Conservation (phyloP, 2,888 invertebrate species). For the Lysandra coridon region DNA sequence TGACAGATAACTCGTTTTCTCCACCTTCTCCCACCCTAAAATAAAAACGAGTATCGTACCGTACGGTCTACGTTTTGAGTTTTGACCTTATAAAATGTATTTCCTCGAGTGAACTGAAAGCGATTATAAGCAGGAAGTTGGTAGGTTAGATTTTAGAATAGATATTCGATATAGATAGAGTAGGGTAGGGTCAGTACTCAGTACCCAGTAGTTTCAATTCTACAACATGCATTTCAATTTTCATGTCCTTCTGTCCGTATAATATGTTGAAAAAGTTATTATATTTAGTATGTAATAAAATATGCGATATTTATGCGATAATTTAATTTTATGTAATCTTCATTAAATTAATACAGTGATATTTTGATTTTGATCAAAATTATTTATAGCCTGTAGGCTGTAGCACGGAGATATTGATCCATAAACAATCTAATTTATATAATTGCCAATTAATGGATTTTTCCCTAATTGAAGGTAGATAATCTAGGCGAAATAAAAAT, state of each 20-base stretch:
- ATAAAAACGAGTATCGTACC: too few relatives aligned
- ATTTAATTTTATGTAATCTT: not conserved
- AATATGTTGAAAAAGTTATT: too few relatives aligned
- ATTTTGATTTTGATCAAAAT: not conserved
- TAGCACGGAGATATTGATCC: constrained; percentile 62
- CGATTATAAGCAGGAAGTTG: too few relatives aligned
- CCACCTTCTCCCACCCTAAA: not conserved
- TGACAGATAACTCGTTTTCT: not conserved
- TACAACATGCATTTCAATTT: too few relatives aligned
- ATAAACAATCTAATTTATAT: constrained; percentile 57
- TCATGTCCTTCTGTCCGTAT: too few relatives aligned
- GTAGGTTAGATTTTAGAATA: too few relatives aligned
- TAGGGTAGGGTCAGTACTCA: too few relatives aligned
- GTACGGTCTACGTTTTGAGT: too few relatives aligned
- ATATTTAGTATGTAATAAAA: not conserved
- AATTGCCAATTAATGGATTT: constrained; percentile 12
- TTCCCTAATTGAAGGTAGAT: not conserved
- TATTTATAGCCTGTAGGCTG: constrained; percentile 31
- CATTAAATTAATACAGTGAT: not conserved
- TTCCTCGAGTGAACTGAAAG: too few relatives aligned
- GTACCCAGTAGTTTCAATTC: too few relatives aligned
- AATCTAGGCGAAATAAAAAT: not conserved
- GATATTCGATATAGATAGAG: too few relatives aligned
- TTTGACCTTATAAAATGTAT: too few relatives aligned
- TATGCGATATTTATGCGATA: not conserved